A percentile compares a stretch with the other conserved stretches of the same genome.
phyloP scores from a whole-genome alignment of 2,888 invertebrate genomes.

The Sclerodermus sp. region DNA sequence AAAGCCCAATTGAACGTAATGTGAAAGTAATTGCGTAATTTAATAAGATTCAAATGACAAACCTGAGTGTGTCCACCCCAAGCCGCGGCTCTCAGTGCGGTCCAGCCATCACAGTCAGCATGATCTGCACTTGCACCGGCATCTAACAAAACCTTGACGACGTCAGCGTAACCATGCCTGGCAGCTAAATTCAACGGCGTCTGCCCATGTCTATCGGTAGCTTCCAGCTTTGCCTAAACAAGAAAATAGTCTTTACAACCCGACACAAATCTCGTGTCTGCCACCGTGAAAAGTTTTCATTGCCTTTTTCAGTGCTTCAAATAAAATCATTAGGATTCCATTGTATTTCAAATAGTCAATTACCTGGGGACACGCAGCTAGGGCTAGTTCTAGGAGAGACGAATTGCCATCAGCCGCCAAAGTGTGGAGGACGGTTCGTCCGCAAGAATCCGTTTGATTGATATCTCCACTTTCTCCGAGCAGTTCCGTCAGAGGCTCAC shows the following conservation, averaged over 20 bases:
- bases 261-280: too few relatives aligned
- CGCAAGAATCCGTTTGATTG: slow-evolving; percentile 63
- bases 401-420: slow-evolving; percentile 77
- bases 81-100: slow-evolving; percentile 86
- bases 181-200: slow-evolving; percentile 86
- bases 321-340: too few relatives aligned
- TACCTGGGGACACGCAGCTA: slow-evolving; percentile 65
- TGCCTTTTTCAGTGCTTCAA: too few relatives aligned
- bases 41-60: not conserved
- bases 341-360: not conserved
- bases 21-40: not conserved
- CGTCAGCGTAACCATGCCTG: slow-evolving; percentile 73
- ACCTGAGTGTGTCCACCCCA: slow-evolving; percentile 94
- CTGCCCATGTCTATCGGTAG: slow-evolving; percentile 77
- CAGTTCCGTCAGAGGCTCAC: slow-evolving; percentile 56
- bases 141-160: slow-evolving; percentile 67
- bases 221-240: slow-evolving; percentile 61
- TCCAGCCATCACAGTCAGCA: slow-evolving; percentile 87
- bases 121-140: slow-evolving; percentile 74
- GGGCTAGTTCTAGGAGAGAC: slow-evolving; percentile 65
- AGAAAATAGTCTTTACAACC: not conserved
- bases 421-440: slow-evolving; percentile 74
- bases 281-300: too few relatives aligned
- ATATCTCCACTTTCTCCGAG: slow-evolving; percentile 59
- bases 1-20: too few relatives aligned